Evolutionary conservation across 2,797 vertebrate species (phyloP), one percentile per base, ranked within the genome.

Genomic region (Holocentrus rufus): DNA sequence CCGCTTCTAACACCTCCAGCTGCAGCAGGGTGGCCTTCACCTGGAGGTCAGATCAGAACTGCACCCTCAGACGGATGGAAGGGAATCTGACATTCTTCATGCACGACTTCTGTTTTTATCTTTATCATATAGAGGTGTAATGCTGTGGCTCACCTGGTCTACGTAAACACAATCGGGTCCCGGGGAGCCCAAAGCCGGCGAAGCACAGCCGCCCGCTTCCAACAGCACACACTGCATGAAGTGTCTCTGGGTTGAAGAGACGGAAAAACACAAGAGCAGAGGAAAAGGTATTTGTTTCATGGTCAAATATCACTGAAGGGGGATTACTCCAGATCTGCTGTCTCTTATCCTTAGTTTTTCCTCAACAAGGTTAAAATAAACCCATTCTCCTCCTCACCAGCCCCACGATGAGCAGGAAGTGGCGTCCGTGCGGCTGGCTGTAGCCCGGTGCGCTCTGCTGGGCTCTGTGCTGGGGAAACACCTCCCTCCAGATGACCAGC

Each of bases 151-250:
- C 52, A 93, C 93, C 85, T 99, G 97, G 85, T 99, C 97, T 14
- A 99, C 95, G 1, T 99, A 99, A 31, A 98, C 92, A 54, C 93
- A 98, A 49, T 99, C 97, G 0, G 98, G 98, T 59, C 97, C 96
- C 7, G 96, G 95, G 81, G 93, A 94, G 49, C 94, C 96, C 71
- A 91, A 14, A 54, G 95, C 94, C 50, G 91, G 92, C 8, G 95
- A 95, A 0, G 97, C 91, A 65, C 96, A 97, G 1, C 98, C 96
- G 11, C 95, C 96, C 1, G 96, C 95, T 88, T 98, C 97, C 73
- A 99, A 88, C 80, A 99, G 89, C 39, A 97, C 96, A 88, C 96
- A 98, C 86, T 98, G 91, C 93, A 98, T 92, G 50, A 95, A 98
- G 81, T 97, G 94, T 64, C 94, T 95, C 98, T 99, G 88, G n/a